Evolutionary conservation across 2,888 invertebrate species (phyloP).

Genomic region (Coelogynopora nodosa): DNA sequence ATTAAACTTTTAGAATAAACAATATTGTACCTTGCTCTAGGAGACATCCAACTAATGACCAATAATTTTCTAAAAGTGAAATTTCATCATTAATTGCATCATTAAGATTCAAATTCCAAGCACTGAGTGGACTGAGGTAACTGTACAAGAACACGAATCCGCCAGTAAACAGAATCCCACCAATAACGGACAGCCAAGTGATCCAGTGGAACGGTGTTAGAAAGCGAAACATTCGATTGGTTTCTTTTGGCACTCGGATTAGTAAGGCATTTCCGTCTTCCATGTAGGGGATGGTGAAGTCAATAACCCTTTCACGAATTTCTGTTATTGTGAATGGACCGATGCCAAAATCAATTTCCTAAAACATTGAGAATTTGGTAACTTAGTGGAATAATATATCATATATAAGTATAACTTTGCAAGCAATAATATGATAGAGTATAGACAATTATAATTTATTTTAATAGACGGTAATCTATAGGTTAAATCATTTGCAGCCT

Average conservation of each 20-base stretch:
- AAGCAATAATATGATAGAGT: too few relatives aligned
- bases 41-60: constrained; percentile 51
- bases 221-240: constrained; percentile 49
- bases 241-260: constrained; percentile 49
- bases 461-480: too few relatives aligned
- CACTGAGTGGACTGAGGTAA: constrained; percentile 47
- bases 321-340: constrained; percentile 51
- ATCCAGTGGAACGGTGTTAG: constrained; percentile 49
- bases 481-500: too few relatives aligned
- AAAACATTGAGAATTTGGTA: too few relatives aligned
- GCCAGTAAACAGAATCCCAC: constrained; percentile 49
- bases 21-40: too few relatives aligned
- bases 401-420: too few relatives aligned
- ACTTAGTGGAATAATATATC: too few relatives aligned
- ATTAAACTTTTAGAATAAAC: too few relatives aligned
- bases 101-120: constrained; percentile 44
- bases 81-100: constrained; percentile 26
- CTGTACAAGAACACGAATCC: constrained; percentile 49
- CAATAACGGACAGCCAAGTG: constrained; percentile 51
- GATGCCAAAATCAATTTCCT: constrained; percentile 51
- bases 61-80: constrained; percentile 48
- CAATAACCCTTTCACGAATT: constrained; percentile 48
- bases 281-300: constrained; percentile 50
- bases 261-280: constrained; percentile 53
- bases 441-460: too few relatives aligned